Conservation (phyloP, 2,888 invertebrate species). For the Craniophora ligustri region DNA sequence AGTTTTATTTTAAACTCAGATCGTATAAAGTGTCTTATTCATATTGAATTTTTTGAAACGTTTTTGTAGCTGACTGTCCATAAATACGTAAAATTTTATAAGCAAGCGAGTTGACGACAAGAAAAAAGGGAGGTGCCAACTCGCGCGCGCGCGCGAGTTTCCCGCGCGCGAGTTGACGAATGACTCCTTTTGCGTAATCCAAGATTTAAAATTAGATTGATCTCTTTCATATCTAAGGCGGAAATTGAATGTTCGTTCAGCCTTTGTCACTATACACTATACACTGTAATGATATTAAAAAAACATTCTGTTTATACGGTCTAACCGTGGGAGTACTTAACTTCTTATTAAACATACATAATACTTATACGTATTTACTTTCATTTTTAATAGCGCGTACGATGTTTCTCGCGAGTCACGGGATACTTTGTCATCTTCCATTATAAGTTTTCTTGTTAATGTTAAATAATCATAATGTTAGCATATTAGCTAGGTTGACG, state of each 20-base stretch:
- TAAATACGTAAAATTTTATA: too few species aligned
- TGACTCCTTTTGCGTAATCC: too few species aligned
- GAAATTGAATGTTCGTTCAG: slow-evolving; percentile 9
- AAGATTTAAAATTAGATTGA: not conserved
- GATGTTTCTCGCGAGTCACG: not conserved
- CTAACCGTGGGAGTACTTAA: slow-evolving; percentile 26
- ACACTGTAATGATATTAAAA: slow-evolving; percentile 22
- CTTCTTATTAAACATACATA: slow-evolving; percentile 12
- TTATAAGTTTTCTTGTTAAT: slow-evolving; percentile 16
- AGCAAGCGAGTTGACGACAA: too few species aligned
- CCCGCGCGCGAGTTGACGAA: too few species aligned
- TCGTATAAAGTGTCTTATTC: too few species aligned
- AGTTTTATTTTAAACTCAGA: too few species aligned
- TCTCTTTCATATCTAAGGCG: slow-evolving; percentile 1
- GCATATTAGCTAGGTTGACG: not conserved
- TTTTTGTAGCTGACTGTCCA: too few species aligned
- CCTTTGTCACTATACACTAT: slow-evolving; percentile 8
- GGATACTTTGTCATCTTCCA: slow-evolving; percentile 22
- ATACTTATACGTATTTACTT: slow-evolving; percentile 41
- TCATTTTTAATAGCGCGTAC: slow-evolving; percentile 27
- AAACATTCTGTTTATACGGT: slow-evolving; percentile 6
- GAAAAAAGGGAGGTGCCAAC: too few species aligned
- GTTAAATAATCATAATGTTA: slow-evolving; percentile 9
- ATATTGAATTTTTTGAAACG: too few species aligned
- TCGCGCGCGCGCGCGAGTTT: too few species aligned